These are phyloP conservation scores for Elaphurus davidianus DNA, from an alignment of 2,113 vertebrate genomes.

Conservation along the genomic window DNA sequence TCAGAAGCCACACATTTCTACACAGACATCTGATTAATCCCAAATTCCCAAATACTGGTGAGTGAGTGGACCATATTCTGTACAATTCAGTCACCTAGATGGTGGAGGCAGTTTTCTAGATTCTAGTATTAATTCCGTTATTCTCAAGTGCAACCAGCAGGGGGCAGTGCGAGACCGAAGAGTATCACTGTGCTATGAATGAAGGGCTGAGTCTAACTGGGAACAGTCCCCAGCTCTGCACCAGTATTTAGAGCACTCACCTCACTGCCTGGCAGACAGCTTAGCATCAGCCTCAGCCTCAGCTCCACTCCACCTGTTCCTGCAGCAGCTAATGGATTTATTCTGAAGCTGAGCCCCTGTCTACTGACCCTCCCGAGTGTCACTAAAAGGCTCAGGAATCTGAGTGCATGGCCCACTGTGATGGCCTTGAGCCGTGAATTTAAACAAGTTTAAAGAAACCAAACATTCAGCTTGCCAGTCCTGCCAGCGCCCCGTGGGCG, in stretches of 20 bases:
- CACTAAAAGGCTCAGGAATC: background rate
- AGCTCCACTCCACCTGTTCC: no score
- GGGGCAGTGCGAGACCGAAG: conserved; percentile 55
- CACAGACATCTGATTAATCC: background rate
- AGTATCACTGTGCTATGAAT: accelerated
- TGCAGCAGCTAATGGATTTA: accelerated
- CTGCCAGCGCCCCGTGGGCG: accelerated
- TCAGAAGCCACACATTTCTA: background rate
- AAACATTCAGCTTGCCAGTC: background rate
- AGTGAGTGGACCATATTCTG: accelerated
- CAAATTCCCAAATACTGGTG: background rate
- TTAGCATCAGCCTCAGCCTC: background rate
- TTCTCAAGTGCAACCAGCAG: conserved; percentile 44
- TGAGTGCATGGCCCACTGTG: background rate
- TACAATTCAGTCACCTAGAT: background rate
- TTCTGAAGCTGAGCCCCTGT: background rate
- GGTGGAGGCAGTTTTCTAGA: no score
- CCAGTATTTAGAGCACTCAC: background rate
- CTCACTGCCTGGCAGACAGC: background rate
- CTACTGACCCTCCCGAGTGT: accelerated
- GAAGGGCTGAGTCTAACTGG: accelerated
- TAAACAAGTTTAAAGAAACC: background rate
- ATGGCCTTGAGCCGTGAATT: background rate
- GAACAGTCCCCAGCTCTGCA: accelerated
- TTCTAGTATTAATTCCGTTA: background rate